Evolutionary conservation across 1,140 invertebrate species (phyloP).

Genomic region (Sycophila sp.): DNA sequence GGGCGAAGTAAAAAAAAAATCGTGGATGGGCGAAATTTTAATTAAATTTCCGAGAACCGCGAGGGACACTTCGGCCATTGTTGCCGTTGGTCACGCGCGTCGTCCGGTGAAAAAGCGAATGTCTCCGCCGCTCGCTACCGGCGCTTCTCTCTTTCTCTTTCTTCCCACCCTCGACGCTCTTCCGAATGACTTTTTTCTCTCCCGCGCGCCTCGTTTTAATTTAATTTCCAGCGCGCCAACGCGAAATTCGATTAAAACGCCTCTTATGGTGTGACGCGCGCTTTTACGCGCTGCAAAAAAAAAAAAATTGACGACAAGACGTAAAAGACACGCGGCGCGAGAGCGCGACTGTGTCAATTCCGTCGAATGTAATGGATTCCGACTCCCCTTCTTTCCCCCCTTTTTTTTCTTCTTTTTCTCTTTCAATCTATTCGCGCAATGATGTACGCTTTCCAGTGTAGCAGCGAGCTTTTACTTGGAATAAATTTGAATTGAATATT

Average conservation of each 20-base stretch:
- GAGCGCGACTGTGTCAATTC: neutral
- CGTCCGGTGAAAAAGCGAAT: slow-evolving; percentile 8
- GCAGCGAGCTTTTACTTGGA: too few relatives aligned
- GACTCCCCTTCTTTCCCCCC: too few relatives aligned
- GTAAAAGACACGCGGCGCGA: neutral
- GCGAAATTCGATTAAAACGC: slow-evolving; percentile 24
- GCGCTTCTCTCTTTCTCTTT: neutral
- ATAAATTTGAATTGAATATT: too few relatives aligned
- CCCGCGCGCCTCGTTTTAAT: slow-evolving; percentile 12
- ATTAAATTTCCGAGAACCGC: slow-evolving; percentile 50
- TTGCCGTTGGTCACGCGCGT: slow-evolving; percentile 30
- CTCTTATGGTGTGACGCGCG: neutral
- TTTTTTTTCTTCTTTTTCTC: too few relatives aligned
- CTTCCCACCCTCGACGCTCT: neutral
- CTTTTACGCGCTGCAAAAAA: too few relatives aligned
- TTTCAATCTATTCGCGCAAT: too few relatives aligned
- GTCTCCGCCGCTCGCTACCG: neutral
- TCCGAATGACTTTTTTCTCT: neutral
- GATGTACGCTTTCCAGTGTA: too few relatives aligned
- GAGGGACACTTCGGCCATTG: slow-evolving; percentile 38
- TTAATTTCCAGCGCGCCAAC: slow-evolving; percentile 24
- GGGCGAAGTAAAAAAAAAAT: too few relatives aligned
- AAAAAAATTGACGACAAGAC: too few relatives aligned
- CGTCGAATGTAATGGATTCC: neutral
- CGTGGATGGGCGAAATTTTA: slow-evolving; percentile 51